These are phyloP conservation scores for Pluvialis apricaria DNA, from an alignment of 2,113 vertebrate genomes.

Conservation along the genomic window DNA sequence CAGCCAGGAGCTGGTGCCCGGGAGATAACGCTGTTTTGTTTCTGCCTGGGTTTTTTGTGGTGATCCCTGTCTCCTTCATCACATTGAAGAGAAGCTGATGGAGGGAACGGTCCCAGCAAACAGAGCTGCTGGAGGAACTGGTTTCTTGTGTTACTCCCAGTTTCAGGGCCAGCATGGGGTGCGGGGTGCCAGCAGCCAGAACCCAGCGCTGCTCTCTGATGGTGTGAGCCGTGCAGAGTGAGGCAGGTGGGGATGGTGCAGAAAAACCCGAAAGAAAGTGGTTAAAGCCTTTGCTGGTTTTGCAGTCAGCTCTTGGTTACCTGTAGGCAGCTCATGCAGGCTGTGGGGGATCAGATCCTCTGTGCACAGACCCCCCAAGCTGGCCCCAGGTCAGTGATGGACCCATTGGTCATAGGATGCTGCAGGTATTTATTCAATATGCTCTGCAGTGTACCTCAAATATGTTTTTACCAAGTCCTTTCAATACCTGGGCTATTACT, in stretches of 20 bases:
- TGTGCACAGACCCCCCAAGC: neutral
- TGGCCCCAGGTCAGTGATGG: neutral
- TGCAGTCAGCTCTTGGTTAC: neutral
- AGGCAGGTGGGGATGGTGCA: neutral
- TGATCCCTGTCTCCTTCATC: accelerated
- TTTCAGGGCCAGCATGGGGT: too few relatives aligned
- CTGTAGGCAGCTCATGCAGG: neutral
- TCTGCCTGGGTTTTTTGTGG: neutral
- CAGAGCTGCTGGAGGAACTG: neutral
- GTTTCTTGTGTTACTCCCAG: neutral
- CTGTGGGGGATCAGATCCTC: neutral
- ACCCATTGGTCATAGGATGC: neutral
- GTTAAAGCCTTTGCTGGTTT: neutral
- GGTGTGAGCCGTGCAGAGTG: neutral
- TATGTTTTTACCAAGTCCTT: neutral
- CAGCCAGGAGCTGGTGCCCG: neutral
- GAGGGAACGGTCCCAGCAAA: neutral
- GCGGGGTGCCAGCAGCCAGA: too few relatives aligned
- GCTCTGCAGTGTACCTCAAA: neutral
- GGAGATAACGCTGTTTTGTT: neutral
- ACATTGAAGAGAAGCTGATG: neutral
- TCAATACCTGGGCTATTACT: neutral
- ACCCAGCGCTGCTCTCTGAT: too few relatives aligned
- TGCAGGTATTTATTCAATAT: too few relatives aligned
- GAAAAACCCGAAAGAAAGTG: neutral